A percentile compares a stretch with the other conserved stretches of the same genome.
phyloP scores from a whole-genome alignment of 2,113 vertebrate genomes.

The Orycteropus afer region DNA sequence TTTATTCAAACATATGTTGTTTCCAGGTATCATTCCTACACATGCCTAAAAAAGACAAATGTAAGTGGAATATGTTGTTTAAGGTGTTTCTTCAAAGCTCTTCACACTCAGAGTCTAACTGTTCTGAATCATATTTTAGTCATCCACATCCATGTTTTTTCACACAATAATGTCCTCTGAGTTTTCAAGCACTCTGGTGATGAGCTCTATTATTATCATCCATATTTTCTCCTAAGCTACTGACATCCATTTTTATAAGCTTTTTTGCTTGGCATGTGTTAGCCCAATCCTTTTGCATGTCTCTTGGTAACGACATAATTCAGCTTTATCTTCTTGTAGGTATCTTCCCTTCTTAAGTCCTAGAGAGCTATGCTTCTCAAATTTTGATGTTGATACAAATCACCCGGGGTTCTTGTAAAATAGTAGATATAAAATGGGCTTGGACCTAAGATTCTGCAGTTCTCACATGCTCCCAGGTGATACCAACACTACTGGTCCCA shows the following conservation, averaged over 20 bases:
- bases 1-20: neutral
- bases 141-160: neutral
- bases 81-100: neutral
- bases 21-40: neutral
- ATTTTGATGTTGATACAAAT: slow-evolving; percentile 15
- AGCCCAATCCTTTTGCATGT: neutral
- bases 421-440: neutral
- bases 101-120: neutral
- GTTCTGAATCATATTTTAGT: neutral
- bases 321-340: neutral
- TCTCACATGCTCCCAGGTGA: neutral
- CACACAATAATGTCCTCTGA: neutral
- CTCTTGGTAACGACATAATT: neutral
- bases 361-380: slow-evolving; percentile 11
- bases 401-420: slow-evolving; percentile 29
- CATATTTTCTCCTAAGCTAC: neutral
- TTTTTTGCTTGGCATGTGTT: neutral
- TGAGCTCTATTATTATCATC: neutral
- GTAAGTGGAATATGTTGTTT: neutral
- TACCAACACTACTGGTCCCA: neutral
- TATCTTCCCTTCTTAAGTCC: neutral
- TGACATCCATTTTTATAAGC: neutral
- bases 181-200: neutral
- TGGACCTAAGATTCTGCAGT: neutral
- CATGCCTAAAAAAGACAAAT: neutral